Evolutionary conservation across 1,140 invertebrate genomes (phyloP), one percentile per base, ranked within the genome.

Genomic region (Drosophila pachea): DNA sequence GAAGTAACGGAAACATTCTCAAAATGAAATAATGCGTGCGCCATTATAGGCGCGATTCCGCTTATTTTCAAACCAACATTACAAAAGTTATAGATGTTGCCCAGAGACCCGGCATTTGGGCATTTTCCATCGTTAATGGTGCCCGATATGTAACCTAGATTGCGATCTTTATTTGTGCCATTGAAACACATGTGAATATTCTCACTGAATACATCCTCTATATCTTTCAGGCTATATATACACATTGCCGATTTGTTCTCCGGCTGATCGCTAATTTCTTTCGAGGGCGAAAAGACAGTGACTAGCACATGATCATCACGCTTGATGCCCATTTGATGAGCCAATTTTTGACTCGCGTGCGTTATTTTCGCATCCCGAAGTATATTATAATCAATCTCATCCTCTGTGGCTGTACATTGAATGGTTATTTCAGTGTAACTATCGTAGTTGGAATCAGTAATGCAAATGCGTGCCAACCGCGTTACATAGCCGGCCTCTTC

Each of bases 141-240:
- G 4, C 97, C 97, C 61, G 96, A 97, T 78, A 98, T 95, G 88
- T 98, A 97, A 14, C 95, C 95, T 93, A 98, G 96, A 83, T 97
- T 97, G 47, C 97, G 91, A 86, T 96, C 95, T 73, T 95, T 95
- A 59, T 94, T 94, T 74, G 95, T 97, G 22, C 96, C 97, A 90
- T 98, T 97, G 89, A 99, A 98, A 90, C 97, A 99, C 94, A 97
- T 95, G 88, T 98, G 96, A 77, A 98, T 98, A 90, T 98, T 99
- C 90, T 97, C 95, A 78, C 96, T 97, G 89, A 99, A 99, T 82
- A 96, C 95, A 54, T 94, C 93, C 86, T 98, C 96, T 73, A 99
- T 96, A 42, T 97, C 94, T 70, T 94, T 92, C 56, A 99, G 90
- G 67, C 94, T 95, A 90, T 94, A 97, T 22, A 96, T 91, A 90